Evolutionary conservation across 2,797 vertebrate species (phyloP).

Genomic region (Petrocephalus schoutedeni): DNA sequence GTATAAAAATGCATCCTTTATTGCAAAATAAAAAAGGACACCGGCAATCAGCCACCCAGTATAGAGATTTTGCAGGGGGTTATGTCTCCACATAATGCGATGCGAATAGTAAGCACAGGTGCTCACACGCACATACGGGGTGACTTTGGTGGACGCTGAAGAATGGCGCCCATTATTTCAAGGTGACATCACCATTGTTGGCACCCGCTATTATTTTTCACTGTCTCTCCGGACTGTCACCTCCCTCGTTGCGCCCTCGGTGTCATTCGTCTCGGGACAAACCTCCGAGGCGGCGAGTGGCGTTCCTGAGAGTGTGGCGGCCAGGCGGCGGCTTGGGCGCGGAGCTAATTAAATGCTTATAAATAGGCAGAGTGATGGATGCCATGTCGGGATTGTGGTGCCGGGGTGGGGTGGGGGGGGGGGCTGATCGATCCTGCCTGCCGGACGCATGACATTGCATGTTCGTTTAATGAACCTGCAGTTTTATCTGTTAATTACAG

Average conservation of each 20-base stretch:
- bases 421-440: conserved; percentile 68
- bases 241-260: conserved; percentile 56
- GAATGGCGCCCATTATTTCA: conserved; percentile 54
- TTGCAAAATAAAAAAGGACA: not conserved
- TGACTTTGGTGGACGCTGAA: conserved; percentile 33
- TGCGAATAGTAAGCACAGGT: not conserved
- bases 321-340: conserved; percentile 72
- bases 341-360: conserved; percentile 83
- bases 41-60: not conserved
- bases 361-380: conserved; percentile 76
- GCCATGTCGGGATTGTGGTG: conserved; percentile 67
- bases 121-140: not conserved
- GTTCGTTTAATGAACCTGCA: conserved; percentile 71
- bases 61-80: not conserved
- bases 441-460: conserved; percentile 64
- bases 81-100: not conserved
- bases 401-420: conserved; percentile 48
- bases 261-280: conserved; percentile 50
- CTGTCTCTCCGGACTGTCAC: conserved; percentile 63
- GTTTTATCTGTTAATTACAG: conserved; percentile 79
- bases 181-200: conserved; percentile 62
- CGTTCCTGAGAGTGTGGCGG: conserved; percentile 60
- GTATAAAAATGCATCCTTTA: conserved; percentile 5
- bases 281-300: conserved; percentile 60
- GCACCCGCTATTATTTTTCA: conserved; percentile 59